Evolutionary conservation across 2,797 vertebrate genomes (phyloP).

Genomic region (Sphenodon punctatus): DNA sequence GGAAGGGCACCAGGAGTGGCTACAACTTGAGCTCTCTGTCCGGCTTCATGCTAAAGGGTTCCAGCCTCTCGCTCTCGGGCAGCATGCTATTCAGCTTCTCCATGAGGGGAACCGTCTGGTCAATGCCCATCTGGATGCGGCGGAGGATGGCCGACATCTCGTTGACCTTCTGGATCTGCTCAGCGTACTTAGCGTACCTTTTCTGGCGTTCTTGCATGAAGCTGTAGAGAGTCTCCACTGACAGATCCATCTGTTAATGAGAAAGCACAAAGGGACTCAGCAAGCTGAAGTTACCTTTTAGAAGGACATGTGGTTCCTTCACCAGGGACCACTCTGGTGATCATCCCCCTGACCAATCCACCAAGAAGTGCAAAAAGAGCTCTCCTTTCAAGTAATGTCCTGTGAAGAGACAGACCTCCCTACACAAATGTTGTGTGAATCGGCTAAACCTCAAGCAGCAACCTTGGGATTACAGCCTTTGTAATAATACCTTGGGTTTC

Average conservation of each 20-base stretch:
- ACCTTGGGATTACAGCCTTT: no score
- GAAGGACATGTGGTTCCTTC: not conserved
- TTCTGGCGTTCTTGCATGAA: constrained; percentile 99
- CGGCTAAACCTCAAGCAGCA: no score
- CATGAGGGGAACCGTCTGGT: constrained; percentile 95
- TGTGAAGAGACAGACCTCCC: no score
- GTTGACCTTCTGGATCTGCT: constrained; percentile 99
- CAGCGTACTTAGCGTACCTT: constrained; percentile 95
- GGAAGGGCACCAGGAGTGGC: not conserved
- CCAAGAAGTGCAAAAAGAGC: no score
- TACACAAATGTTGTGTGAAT: no score
- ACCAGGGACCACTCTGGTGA: not conserved
- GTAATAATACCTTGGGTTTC: no score
- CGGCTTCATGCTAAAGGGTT: constrained; percentile 93
- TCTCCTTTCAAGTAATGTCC: no score
- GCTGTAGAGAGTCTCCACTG: constrained; percentile 92
- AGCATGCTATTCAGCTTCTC: constrained; percentile 95
- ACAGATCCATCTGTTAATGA: constrained; percentile 89
- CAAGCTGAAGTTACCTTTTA: not conserved
- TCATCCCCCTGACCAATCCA: not conserved
- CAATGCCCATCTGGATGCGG: constrained; percentile 98
- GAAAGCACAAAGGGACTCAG: not conserved
- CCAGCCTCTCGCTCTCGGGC: constrained; percentile 91
- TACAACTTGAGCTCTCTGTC: constrained; percentile 79
- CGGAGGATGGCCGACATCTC: constrained; percentile 98